These are phyloP conservation scores for Drosophila aff. DNA, from an alignment of 1,140 invertebrate genomes.

Conservation along the genomic window DNA sequence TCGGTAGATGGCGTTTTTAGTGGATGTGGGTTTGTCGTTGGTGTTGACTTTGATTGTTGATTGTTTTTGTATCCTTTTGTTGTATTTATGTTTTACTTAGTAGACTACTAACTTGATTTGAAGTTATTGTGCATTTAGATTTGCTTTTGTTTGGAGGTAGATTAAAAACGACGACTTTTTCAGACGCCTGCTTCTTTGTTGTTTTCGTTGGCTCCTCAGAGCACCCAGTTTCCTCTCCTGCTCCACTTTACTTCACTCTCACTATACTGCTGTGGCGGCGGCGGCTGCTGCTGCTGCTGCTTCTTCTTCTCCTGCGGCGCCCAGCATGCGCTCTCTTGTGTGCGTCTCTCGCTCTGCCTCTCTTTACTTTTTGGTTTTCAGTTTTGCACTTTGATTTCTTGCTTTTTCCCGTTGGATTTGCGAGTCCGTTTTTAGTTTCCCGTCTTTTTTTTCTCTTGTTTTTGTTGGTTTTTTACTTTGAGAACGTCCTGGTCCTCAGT, in stretches of 20 bases:
- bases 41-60: slow-evolving; percentile 20
- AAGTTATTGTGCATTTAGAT: slow-evolving; percentile 32
- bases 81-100: background rate
- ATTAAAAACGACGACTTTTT: slow-evolving; percentile 32
- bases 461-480: slow-evolving; percentile 37
- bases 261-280: slow-evolving; percentile 14
- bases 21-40: slow-evolving; percentile 15
- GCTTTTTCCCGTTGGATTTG: slow-evolving; percentile 25
- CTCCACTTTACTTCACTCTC: slow-evolving; percentile 50
- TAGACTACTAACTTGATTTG: slow-evolving; percentile 1
- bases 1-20: slow-evolving; percentile 48
- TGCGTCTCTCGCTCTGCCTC: slow-evolving; percentile 30
- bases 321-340: slow-evolving; percentile 64
- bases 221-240: slow-evolving; percentile 24
- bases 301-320: slow-evolving; percentile 52
- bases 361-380: slow-evolving; percentile 39
- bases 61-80: slow-evolving; percentile 13
- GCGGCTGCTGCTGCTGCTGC: background rate
- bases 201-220: slow-evolving; percentile 23
- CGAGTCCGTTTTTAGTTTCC: slow-evolving; percentile 16
- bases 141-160: slow-evolving; percentile 39
- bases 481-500: slow-evolving; percentile 55
- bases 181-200: slow-evolving; percentile 28
- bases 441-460: slow-evolving; percentile 3
- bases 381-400: slow-evolving; percentile 48